Evolutionary conservation across 2,113 vertebrate species (phyloP).

Genomic region (Todiramphus saurophagus): DNA sequence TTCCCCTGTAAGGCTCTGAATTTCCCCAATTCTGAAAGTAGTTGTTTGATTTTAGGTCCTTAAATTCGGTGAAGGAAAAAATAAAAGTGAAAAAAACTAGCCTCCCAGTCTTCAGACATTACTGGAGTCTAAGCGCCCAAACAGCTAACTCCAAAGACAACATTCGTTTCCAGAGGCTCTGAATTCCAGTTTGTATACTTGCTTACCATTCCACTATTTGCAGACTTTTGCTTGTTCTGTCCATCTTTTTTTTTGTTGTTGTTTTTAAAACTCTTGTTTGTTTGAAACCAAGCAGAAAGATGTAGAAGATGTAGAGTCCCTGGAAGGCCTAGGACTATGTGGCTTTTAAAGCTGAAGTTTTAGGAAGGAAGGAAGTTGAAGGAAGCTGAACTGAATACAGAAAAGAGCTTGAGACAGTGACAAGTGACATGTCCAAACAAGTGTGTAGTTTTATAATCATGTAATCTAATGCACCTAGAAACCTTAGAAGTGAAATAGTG

Average conservation of each 20-base stretch:
- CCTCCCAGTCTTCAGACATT: no score
- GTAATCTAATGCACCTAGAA: not conserved
- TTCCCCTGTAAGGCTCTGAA: not conserved
- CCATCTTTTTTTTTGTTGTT: not conserved
- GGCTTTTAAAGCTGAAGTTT: not conserved
- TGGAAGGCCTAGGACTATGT: not conserved
- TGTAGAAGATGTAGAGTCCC: not conserved
- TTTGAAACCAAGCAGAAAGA: not conserved
- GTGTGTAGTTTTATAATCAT: not conserved
- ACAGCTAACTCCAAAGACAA: not conserved
- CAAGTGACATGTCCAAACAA: not conserved
- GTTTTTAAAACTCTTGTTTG: not conserved
- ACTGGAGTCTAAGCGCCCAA: not conserved
- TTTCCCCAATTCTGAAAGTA: not conserved
- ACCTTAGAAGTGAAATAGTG: not conserved
- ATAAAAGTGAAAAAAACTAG: not conserved
- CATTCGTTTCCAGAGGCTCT: not conserved
- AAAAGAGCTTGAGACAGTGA: not conserved
- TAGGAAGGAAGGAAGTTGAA: not conserved
- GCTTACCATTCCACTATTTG: not conserved
- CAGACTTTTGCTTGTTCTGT: not conserved
- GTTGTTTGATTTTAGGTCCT: not conserved
- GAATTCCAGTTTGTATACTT: not conserved
- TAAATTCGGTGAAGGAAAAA: not conserved
- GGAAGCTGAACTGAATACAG: not conserved